These are phyloP conservation scores for Axinella damicornis DNA, from an alignment of 37 sponge, comb jelly and placozoan genomes.

Conservation along the genomic window DNA sequence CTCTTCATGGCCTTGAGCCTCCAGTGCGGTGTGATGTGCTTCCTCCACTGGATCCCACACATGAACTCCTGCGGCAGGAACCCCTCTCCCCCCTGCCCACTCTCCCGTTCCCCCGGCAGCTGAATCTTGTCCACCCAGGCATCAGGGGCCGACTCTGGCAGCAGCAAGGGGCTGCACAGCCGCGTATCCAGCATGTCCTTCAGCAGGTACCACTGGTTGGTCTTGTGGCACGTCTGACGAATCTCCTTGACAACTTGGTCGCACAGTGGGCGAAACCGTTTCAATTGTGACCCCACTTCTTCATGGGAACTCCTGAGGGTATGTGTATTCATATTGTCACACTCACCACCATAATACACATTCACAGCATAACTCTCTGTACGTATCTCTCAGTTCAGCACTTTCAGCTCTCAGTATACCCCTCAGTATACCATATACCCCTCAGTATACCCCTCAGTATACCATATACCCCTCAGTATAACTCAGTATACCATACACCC, in stretches of 20 bases:
- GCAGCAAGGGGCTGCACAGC: constrained; percentile 50
- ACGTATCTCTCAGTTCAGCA: no score
- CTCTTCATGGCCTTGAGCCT: constrained; percentile 63
- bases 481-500: no score
- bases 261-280: neutral
- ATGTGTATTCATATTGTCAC: neutral
- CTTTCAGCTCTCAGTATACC: no score
- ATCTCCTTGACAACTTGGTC: neutral
- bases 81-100: neutral
- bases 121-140: constrained; percentile 64
- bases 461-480: no score
- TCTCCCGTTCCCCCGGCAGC: no score
- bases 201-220: constrained; percentile 66
- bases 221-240: constrained; percentile 8
- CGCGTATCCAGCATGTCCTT: constrained; percentile 76
- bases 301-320: constrained; percentile 19
- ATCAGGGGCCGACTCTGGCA: constrained; percentile 61
- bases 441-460: no score
- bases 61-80: constrained; percentile 54
- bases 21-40: constrained; percentile 75
- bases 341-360: no score
- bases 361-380: no score
- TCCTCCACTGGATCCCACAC: constrained; percentile 42
- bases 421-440: no score
- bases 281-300: neutral